phyloP scores from a whole-genome alignment of 2,113 vertebrate species.

The Misgurnus anguillicaudatus region DNA sequence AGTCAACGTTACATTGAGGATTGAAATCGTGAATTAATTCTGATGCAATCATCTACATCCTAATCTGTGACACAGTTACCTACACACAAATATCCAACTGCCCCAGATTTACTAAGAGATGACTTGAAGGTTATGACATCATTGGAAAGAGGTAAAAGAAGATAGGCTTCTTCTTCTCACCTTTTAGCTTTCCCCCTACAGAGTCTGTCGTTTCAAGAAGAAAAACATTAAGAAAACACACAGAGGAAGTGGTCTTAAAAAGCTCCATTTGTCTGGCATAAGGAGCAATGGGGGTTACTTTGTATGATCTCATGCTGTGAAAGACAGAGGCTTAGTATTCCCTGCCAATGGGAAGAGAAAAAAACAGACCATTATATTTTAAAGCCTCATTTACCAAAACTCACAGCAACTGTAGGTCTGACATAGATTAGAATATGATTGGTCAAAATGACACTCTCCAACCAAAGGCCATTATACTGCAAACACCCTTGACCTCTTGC shows the following conservation, averaged over 20 bases:
- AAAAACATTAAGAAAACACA: conserved; percentile 36
- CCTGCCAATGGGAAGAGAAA: background rate
- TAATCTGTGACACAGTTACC: conserved; percentile 24
- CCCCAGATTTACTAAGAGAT: conserved; percentile 17
- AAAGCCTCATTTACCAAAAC: conserved; percentile 4
- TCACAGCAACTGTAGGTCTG: too few relatives aligned
- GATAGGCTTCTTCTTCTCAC: background rate
- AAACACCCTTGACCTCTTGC: too few relatives aligned
- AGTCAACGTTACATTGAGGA: background rate
- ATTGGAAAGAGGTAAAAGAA: background rate
- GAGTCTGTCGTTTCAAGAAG: background rate
- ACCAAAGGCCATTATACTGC: too few relatives aligned
- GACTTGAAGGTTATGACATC: conserved; percentile 12
- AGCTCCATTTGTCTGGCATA: conserved; percentile 16
- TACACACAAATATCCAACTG: conserved; percentile 15
- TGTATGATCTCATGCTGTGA: conserved; percentile 11
- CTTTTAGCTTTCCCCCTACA: background rate
- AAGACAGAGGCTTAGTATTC: background rate
- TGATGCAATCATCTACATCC: background rate
- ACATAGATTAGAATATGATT: too few relatives aligned
- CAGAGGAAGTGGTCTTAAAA: conserved; percentile 31
- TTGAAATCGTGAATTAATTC: background rate
- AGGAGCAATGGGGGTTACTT: background rate
- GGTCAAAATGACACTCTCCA: too few relatives aligned
- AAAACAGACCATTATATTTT: background rate